phyloP scores from a whole-genome alignment of 1,140 invertebrate species.

The Papilio glaucus region DNA sequence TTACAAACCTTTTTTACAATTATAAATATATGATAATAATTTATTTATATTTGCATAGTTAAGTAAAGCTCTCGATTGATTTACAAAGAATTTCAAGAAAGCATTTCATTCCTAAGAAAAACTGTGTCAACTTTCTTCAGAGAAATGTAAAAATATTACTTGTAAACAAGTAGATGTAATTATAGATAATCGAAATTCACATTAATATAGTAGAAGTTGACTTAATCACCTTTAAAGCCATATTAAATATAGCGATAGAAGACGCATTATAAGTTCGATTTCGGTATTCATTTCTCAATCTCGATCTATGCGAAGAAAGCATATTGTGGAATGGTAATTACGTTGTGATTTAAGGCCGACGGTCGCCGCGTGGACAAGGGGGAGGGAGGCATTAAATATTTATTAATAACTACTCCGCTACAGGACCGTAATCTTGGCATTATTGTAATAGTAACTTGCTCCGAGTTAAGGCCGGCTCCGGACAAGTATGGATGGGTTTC shows the following conservation, averaged over 20 bases:
- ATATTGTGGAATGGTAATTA: slow-evolving; percentile 65
- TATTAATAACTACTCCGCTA: slow-evolving; percentile 71
- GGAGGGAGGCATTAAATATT: slow-evolving; percentile 71
- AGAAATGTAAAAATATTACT: slow-evolving; percentile 1
- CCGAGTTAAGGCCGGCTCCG: slow-evolving; percentile 52
- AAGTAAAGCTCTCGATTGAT: neutral
- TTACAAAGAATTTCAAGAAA: neutral
- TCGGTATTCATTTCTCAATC: slow-evolving; percentile 63
- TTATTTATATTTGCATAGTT: neutral
- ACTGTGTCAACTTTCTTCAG: neutral
- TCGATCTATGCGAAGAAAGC: slow-evolving; percentile 50
- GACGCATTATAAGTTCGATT: slow-evolving; percentile 20
- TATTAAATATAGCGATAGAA: slow-evolving; percentile 3
- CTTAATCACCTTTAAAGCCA: neutral
- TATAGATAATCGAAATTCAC: slow-evolving; percentile 16
- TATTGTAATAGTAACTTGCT: slow-evolving; percentile 74
- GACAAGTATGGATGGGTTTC: slow-evolving; percentile 61
- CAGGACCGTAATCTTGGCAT: slow-evolving; percentile 67
- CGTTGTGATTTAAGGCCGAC: slow-evolving; percentile 69
- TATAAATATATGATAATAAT: too few relatives aligned
- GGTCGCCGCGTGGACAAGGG: slow-evolving; percentile 64
- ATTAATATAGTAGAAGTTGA: slow-evolving; percentile 20
- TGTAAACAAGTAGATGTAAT: neutral
- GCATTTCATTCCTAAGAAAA: neutral
- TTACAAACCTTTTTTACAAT: too few relatives aligned